phyloP scores from a whole-genome alignment of 2,797 vertebrate species.

The Ceyx erithaca region DNA sequence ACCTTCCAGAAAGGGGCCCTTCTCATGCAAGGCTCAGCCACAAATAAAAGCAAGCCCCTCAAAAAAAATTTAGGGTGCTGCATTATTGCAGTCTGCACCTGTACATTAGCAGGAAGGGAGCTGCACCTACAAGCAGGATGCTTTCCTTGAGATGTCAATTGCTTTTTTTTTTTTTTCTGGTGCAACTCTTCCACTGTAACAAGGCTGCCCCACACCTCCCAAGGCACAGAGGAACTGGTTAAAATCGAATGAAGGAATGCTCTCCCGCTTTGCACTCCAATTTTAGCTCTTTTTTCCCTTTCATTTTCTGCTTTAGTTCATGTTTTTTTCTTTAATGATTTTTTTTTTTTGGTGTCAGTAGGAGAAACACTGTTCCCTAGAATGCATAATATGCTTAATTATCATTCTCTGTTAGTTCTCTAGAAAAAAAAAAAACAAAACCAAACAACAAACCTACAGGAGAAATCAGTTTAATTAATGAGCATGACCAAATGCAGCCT shows the following conservation, averaged over 20 bases:
- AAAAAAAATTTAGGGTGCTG: neutral
- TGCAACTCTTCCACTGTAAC: neutral
- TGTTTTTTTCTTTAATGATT: conserved; percentile 40
- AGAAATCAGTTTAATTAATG: conserved; percentile 70
- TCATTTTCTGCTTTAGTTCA: conserved; percentile 29
- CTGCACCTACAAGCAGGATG: neutral
- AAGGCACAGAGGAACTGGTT: neutral
- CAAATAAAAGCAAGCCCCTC: neutral
- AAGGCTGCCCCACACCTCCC: neutral
- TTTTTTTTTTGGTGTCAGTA: conserved; percentile 6
- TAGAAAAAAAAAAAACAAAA: conserved; percentile 1
- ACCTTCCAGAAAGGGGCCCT: neutral
- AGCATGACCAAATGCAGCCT: conserved; percentile 55
- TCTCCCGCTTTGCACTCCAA: neutral
- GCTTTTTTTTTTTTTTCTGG: neutral
- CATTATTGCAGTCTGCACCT: neutral
- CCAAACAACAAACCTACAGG: neutral
- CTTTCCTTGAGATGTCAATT: neutral
- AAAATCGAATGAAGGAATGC: neutral
- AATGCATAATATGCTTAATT: conserved; percentile 66
- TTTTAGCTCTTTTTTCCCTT: neutral
- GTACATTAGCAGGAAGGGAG: neutral
- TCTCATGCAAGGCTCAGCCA: neutral
- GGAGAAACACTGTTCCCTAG: conserved; percentile 34
- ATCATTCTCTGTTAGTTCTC: conserved; percentile 56